Base-by-base conservation (phyloP, 2,888 invertebrate genomes). In the Chloroclysta siterata region DNA sequence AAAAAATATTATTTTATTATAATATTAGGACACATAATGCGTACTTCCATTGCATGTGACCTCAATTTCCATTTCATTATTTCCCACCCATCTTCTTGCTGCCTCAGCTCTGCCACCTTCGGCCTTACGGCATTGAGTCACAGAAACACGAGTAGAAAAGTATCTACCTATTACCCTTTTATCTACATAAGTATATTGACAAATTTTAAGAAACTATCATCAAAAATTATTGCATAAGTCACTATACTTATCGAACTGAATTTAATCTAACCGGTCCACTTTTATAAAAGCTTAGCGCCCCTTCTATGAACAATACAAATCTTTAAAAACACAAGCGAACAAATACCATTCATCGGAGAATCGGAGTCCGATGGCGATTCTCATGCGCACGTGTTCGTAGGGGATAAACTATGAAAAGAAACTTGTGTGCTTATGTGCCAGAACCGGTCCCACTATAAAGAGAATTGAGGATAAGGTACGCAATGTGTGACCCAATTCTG, bases 401-500 rank as follows among this genome's bases (percentile, higher is more conserved):
- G 78, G 84, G 84, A 83, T 73, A 73, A 72, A 65, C 72, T 71
- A 82, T 83, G 78, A 84, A 87, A 86, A 83, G 77, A 73, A 76
- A 80, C 80, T 79, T 76, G 77, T 75, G 61, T 58, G 50, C 50
- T 72, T 74, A 72, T 14, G 44, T 77, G 75, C 72, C 53, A 66
- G 66, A 80, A 83, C 84, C 81, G 79, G 84, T 83, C 72, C 74
- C 71, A 74, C 74, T 74, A 73, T 75, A 74, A 75, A 74, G 72
- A 72, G 75, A 72, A 80, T 77, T 75, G 79, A 81, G 79, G 73
- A 81, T 79, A 67, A 80, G 73, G 22, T 79, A 85, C 81, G 87
- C 65, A 65, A 89, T 83, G 88, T 89, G 90, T 90, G 91, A 91
- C 91, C 91, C 89, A 91, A 87, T 90, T 91, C 83, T 74, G 77